Conservation (phyloP, 2,113 vertebrate species). For the Ophthalmotilapia sp. region DNA sequence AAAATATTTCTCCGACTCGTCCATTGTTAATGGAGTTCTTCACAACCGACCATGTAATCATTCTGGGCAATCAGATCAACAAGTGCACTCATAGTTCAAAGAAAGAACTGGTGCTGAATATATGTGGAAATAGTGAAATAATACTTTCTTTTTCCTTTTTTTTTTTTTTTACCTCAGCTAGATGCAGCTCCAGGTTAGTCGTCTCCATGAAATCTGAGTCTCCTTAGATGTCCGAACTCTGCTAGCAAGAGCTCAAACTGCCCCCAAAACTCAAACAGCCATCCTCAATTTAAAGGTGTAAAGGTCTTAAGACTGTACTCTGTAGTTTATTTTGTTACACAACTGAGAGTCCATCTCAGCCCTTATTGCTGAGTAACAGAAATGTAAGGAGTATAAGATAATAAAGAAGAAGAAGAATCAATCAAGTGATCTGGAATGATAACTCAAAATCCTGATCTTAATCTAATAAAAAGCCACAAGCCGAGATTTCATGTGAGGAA, state of each 20-base stretch:
- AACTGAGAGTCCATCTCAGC: not conserved
- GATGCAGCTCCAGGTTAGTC: not conserved
- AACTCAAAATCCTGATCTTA: not conserved
- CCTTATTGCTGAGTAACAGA: not conserved
- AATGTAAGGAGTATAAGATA: not conserved
- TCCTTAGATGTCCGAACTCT: not conserved
- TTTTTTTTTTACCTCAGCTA: not conserved
- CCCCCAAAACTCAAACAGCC: not conserved
- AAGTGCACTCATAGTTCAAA: not conserved
- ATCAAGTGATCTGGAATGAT: not conserved
- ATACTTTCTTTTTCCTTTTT: not conserved
- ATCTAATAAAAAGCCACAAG: not conserved
- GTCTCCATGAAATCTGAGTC: not conserved
- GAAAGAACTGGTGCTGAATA: not conserved
- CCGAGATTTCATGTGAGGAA: not conserved
- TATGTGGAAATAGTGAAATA: not conserved
- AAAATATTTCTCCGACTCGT: not conserved
- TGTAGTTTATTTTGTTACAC: not conserved
- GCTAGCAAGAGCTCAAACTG: not conserved
- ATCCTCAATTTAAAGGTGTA: not conserved
- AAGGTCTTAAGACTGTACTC: not conserved
- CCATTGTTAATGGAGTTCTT: not conserved
- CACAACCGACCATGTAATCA: not conserved
- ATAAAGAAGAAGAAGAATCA: not conserved
- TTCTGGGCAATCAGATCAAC: not conserved